Evolutionary conservation across 2,113 vertebrate species (phyloP), one percentile per base, ranked within the genome.

Genomic region (Rhadina sibilatrix): DNA sequence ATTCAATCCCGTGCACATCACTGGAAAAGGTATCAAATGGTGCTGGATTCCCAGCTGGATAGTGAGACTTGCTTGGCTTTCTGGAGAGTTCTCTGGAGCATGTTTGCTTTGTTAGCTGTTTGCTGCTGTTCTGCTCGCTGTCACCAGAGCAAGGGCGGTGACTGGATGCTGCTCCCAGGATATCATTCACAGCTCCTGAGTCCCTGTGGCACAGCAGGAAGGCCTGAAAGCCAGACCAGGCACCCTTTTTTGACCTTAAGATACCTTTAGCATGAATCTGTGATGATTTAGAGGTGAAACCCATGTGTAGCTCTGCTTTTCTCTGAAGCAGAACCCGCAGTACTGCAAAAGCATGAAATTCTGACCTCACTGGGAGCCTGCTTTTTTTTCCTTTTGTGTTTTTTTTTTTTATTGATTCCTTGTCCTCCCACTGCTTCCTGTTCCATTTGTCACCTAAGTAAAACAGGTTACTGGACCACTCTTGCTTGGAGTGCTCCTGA

Each of bases 381-480:
- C 15, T 57, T 42, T 57, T n/a, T 21, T 27, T 18, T 12, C 19
- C 23, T 30, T 5, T 22, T 15, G 7, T 59, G 31, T 83, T 56
- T 46, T 91, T 24, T 24, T 10, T 42, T 37, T 25, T 6, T 14
- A 40, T 46, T 37, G 7, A 16, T 68, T 95, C 56, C 27, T 85
- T 28, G 35, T 82, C 47, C 63, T 96, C 33, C 65, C 11, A 5
- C 44, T 70, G 54, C 74, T 92, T 91, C 46, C 81, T 92, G 78
- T 82, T 61, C 79, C 21, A 15, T 38, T 91, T 35, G 50, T 68
- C 75, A 88, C 59, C 80, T 50, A 57, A 69, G 90, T 69, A 50
- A n/a, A 94, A 64, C 28, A 70, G 86, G 66, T 96, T 97, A 87
- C 87, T 95, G 83, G 94, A 95, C 92, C 59, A 70, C 59, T 84